Evolutionary conservation across 2,797 vertebrate species (phyloP).

Genomic region (Manis javanica): DNA sequence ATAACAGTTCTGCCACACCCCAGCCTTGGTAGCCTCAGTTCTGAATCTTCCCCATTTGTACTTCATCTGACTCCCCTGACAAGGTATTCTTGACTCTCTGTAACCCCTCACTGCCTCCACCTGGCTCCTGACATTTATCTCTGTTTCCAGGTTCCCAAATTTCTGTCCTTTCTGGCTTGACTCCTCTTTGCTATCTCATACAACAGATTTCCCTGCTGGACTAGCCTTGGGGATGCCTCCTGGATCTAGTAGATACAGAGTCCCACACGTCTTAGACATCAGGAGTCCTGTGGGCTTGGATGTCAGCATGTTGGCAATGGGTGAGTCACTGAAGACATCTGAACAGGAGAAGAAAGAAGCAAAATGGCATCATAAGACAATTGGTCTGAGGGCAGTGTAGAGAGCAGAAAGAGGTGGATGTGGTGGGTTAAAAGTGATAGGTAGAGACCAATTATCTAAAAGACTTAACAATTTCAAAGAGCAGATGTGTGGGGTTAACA

Average conservation of each 20-base stretch:
- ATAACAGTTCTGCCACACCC: not conserved
- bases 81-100: not conserved
- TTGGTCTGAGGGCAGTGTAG: not conserved
- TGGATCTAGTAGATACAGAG: not conserved
- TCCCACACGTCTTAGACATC: not conserved
- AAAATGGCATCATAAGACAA: not conserved
- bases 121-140: not conserved
- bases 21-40: not conserved
- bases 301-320: not conserved
- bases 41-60: not conserved
- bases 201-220: too few relatives aligned
- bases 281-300: not conserved
- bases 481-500: not conserved
- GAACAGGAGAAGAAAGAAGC: not conserved
- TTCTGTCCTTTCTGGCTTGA: not conserved
- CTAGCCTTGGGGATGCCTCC: not conserved
- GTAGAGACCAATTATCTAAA: not conserved
- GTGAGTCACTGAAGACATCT: not conserved
- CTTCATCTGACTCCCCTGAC: not conserved
- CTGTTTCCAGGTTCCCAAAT: not conserved
- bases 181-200: not conserved
- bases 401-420: not conserved
- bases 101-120: not conserved
- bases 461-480: slow-evolving; percentile 8
- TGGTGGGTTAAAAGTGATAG: not conserved